Conservation (phyloP, 2,797 vertebrate species). For the Ctenosaura bakeri region DNA sequence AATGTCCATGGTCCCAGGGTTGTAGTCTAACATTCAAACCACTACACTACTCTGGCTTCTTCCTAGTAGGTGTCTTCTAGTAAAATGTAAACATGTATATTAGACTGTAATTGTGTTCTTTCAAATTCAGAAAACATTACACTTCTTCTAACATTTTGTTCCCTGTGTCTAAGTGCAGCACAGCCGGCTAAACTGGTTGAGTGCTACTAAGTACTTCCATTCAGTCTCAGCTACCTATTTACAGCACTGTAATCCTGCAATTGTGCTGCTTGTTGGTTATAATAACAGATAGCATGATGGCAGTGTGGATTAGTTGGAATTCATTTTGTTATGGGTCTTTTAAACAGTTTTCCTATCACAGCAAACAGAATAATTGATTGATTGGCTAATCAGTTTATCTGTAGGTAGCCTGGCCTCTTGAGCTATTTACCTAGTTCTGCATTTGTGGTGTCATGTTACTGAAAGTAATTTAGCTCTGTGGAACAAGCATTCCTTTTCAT, state of each 20-base stretch:
- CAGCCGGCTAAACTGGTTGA: conserved; percentile 10
- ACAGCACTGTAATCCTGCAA: neutral
- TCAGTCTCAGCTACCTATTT: neutral
- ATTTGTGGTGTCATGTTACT: neutral
- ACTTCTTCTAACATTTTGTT: neutral
- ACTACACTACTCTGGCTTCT: too few relatives aligned
- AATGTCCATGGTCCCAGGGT: too few relatives aligned
- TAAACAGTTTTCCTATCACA: neutral
- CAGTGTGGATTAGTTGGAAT: neutral
- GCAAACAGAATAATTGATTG: neutral
- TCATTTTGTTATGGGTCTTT: neutral
- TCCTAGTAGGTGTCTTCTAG: neutral
- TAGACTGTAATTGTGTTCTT: neutral
- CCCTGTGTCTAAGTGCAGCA: neutral
- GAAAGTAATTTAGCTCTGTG: neutral
- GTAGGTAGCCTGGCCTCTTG: neutral
- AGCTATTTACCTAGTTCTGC: neutral
- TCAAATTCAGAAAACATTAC: neutral
- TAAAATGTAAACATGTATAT: conserved; percentile 1
- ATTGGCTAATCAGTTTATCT: neutral
- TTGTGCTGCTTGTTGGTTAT: neutral
- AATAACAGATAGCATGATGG: neutral
- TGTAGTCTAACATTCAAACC: too few relatives aligned
- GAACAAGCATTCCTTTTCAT: conserved; percentile 50
- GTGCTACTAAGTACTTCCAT: neutral